Base-by-base conservation (phyloP, 2,113 vertebrate species). In the Periophthalmodon schlosseri region DNA sequence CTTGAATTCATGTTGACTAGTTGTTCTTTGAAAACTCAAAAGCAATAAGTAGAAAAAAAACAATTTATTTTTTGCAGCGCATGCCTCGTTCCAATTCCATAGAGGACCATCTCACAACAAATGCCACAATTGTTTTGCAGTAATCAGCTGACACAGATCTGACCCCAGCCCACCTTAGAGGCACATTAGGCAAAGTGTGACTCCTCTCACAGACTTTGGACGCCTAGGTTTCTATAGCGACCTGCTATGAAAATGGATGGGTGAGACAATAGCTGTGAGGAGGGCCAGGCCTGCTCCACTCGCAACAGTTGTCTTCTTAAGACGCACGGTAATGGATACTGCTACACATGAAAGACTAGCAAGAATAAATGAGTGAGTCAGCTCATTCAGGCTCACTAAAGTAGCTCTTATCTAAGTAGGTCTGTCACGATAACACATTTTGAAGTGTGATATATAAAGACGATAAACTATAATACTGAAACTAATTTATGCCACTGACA, bases 251-350 rank as follows among this genome's bases (percentile, higher is more conserved):
- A 78, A 82, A 74, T 66, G 70, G 71, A 78, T 80, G 78, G 39
- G n/a, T 58, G 69, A 72, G 79, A 92, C 86, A 91, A 91, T 81
- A 20, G 68, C 60, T 15, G 34, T 66, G 56, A 57, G 73, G 61
- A 76, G 84, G 78, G 75, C 70, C 73, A 70, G 73, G 60, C 73
- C 75, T 74, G 68, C 56, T 70, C 72, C 54, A 61, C 78, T 70
- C 63, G 72, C 79, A 91, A 88, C 88, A 88, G 87, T 88, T 91
- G 91, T 86, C 88, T 83, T 83, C 86, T 91, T 83, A 70, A 86
- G 78, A 74, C 66, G 33, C 13, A 76, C 61, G 68, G 90, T 88
- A 92, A 91, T 89, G 84, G 85, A 90, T 84, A 87, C 85, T 21
- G 75, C 76, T 64, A 8, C 18, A 47, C 68, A 88, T 89, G 79